Evolutionary conservation across 2,797 vertebrate species (phyloP), one percentile per base, ranked within the genome.

Genomic region (Gadopsis bispinosus): DNA sequence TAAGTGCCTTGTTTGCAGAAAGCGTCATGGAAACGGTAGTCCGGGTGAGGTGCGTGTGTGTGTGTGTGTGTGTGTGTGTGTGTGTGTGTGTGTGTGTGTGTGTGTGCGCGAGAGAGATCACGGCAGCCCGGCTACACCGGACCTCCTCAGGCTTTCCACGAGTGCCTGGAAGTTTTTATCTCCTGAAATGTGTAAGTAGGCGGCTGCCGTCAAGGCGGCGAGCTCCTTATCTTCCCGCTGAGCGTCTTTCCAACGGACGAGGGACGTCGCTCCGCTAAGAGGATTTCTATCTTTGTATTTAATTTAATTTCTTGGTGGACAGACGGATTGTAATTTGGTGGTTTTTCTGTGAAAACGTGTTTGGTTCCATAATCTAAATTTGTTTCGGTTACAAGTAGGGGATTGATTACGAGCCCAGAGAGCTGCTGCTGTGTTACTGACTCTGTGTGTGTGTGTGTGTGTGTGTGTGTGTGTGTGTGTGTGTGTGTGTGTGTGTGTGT

Each of bases 251-350:
- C 65, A 73, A 67, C 77, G 58, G 77, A 58, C 11, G 69, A 70
- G 68, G 69, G 69, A 73, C 13, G 5, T 5, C 54, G 31, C 77
- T 50, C 58, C 9, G 8, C 84, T 84, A 83, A 87, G 88, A 90
- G 87, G 87, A 88, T 90, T 91, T 88, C 83, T 84, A 73, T 79
- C 87, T 83, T 68, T 56, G 53, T 80, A 69, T 83, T 90, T 82
- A 82, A 90, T 86, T 89, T 83, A 76, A 91, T 89, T 90, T 88
- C 82, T 80, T 54, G 50, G 71, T 67, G 5, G 73, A 82, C 37
- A 41, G 75, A 69, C 19, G 16, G 84, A 70, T 68, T 71, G 75
- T 83, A 83, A 85, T 89, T 86, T 69, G 60, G 39, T 53, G 60
- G 35, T 61, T 85, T 81, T 63, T 69, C 69, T 60, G 37, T 74